Base-by-base conservation (phyloP, 2,888 invertebrate species). In the Volucella inflata region DNA sequence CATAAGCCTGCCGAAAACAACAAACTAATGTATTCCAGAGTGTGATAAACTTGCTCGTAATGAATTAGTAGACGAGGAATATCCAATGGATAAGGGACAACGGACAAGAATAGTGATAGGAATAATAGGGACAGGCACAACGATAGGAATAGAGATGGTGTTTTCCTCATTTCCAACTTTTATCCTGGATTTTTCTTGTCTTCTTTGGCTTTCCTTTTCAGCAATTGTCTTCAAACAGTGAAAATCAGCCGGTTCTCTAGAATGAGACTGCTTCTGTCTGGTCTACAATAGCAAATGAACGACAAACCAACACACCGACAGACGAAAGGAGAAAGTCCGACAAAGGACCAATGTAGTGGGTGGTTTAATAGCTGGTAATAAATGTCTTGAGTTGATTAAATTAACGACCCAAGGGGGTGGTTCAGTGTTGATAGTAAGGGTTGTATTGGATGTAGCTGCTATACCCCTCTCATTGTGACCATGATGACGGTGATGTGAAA, bases 331-430 rank as follows among this genome's bases (percentile, higher is more conserved):
- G 68, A 67, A 57, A 57, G 51, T 57, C 59, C 60, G 64, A 51
- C 59, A 62, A 48, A 60, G 76, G 68, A 83, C 87, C 87, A 88
- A 88, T 87, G 88, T 88, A 88, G 88, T 87, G 88, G 88, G 88
- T 88, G 88, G 88, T 87, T 88, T 88, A 88, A 88, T 88, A 88
- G 88, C 88, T 87, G 88, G 88, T 88, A 88, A 88, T 88, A 88
- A 88, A 88, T 88, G 88, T 88, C 88, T 87, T 88, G 87, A 88
- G 88, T 88, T 87, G 88, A 88, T 87, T 88, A 88, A 88, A 88
- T 88, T 88, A 88, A 88, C 88, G 82, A 88, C 87, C 87, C 87
- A 87, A 84, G 83, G 76, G 83, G 80, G 77, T 81, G 81, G 72
- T 77, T 72, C 81, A 60, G 44, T 68, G 68, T 60, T 40, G 57